Conservation (phyloP, 2,113 vertebrate species). For the Mustelus asterias region DNA sequence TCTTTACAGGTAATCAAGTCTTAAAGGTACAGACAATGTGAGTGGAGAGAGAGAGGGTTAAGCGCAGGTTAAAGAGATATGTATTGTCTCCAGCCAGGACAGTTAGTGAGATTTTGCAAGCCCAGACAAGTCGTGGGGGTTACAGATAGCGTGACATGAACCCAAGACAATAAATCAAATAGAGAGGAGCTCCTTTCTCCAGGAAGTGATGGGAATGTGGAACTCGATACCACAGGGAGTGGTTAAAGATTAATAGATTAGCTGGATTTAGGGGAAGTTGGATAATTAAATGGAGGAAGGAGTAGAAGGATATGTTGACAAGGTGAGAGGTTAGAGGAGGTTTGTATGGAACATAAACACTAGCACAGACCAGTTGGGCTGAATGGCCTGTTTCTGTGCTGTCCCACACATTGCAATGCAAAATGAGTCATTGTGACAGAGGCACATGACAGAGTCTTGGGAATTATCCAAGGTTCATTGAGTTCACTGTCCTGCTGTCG, state of each 20-base stretch:
- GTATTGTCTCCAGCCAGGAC: too few relatives aligned
- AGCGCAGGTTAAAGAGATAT: too few relatives aligned
- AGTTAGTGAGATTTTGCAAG: too few relatives aligned
- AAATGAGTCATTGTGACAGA: not conserved
- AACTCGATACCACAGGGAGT: not conserved
- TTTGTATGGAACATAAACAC: not conserved
- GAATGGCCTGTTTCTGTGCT: not conserved
- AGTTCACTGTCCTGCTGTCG: not conserved
- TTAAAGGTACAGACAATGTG: too few relatives aligned
- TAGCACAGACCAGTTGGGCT: not conserved
- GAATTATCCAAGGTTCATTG: not conserved
- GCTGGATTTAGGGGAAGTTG: not conserved
- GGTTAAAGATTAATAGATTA: not conserved
- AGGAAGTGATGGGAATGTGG: not conserved
- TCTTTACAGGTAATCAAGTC: too few relatives aligned
- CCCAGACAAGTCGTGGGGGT: too few relatives aligned
- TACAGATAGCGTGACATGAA: too few relatives aligned
- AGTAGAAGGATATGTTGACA: not conserved
- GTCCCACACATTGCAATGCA: not conserved
- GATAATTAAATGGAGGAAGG: not conserved
- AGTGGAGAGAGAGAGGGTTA: too few relatives aligned
- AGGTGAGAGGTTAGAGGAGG: not conserved
- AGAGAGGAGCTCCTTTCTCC: not conserved
- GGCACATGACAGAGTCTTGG: not conserved
- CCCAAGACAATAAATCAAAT: not conserved